Evolutionary conservation across 1,140 invertebrate species (phyloP), one percentile per base, ranked within the genome.

Genomic region (Cydia fagiglandana): DNA sequence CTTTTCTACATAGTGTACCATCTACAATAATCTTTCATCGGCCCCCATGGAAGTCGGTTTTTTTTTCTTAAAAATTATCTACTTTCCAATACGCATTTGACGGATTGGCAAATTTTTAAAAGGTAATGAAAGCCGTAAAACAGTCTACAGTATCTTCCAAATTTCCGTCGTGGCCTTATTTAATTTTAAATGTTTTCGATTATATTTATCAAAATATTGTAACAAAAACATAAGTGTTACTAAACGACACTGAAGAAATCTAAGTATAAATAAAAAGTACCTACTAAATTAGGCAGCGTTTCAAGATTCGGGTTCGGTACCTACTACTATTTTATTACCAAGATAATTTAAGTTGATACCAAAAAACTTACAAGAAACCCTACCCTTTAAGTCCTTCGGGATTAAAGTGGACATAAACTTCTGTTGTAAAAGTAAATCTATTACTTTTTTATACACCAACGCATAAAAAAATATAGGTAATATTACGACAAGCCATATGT

Each of bases 361-460:
- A 7, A 61, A 61, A 47, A 70, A 70, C 34, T 70, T 70, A 20
- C 38, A 9, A 17, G 15, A 41, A 70, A 70, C 20, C 34, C 15
- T 17, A 70, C 66, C 66, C 66, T 61, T 61, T 61, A 61, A 61
- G 56, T 61, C 56, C 56, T 41, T 13, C 34, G 66, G 66, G 66
- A 70, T 38, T 38, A 41, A 70, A 70, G 66, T 70, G 66, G n/a
- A 41, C 38, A 70, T 70, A 70, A 68, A 70, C 66, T 38, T 70
- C 15, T 70, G 66, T 45, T 70, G 66, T 70, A 70, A 70, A 70
- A 70, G 66, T 70, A 70, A 70, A 70, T 70, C 66, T 70, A 70
- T 70, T 70, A 70, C 66, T 0, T 70, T 68, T 70, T 70, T 70
- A 70, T 70, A 70, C 66, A 41, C 66, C 38, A 10, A 41, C 30